Conservation (phyloP, 2,113 vertebrate species). For the Tichodroma muraria region DNA sequence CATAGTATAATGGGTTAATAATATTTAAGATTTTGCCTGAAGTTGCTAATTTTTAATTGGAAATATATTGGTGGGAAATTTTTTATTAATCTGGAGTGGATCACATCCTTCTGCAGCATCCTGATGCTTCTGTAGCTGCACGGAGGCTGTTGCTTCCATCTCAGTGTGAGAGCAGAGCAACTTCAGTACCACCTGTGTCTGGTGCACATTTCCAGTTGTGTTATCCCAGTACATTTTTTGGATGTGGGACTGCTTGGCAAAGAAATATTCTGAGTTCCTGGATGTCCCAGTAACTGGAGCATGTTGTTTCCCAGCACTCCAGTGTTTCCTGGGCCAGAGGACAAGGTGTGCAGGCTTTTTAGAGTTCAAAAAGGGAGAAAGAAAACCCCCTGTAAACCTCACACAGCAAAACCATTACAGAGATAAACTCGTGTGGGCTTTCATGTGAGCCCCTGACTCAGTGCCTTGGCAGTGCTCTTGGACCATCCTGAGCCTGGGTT, state of each 20-base stretch:
- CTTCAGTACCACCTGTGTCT: neutral
- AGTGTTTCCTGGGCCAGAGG: neutral
- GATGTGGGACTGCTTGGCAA: neutral
- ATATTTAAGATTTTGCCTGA: neutral
- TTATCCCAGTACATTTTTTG: neutral
- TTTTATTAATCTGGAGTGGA: neutral
- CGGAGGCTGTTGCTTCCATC: neutral
- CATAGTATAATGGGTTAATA: neutral
- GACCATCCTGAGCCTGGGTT: neutral
- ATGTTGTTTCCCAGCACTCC: neutral
- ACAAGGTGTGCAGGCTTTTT: neutral
- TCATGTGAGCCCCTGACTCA: neutral
- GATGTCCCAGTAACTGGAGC: rapidly evolving
- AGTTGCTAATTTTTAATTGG: neutral
- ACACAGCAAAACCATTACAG: rapidly evolving
- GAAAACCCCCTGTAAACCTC: neutral
- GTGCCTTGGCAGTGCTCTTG: neutral
- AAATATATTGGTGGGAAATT: neutral
- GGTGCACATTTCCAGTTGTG: neutral
- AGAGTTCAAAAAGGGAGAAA: neutral
- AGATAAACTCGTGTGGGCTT: neutral
- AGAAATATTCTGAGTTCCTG: neutral
- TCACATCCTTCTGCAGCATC: neutral
- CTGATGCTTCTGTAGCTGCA: neutral
- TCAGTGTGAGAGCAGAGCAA: neutral